Evolutionary conservation across 2,113 vertebrate species (phyloP).

Genomic region (Reinhardtius hippoglossoides): DNA sequence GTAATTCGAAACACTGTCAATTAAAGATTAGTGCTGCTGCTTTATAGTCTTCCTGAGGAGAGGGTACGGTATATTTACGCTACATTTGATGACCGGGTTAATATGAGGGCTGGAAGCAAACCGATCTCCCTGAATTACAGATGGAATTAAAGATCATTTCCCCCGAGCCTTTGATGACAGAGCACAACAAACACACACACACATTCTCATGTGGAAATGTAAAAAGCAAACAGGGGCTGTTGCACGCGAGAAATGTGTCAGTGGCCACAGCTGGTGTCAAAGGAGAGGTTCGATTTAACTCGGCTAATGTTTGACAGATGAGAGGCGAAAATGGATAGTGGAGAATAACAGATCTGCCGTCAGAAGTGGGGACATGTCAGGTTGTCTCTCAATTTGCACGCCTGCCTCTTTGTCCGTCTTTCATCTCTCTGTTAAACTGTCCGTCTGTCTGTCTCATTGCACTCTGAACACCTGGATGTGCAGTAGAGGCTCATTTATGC

Average conservation of each 20-base stretch:
- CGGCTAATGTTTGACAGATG: constrained; percentile 64
- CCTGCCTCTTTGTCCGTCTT: too few relatives aligned
- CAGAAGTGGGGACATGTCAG: neutral
- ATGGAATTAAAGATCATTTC: constrained; percentile 74
- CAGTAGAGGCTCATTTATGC: neutral
- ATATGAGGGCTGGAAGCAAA: constrained; percentile 67
- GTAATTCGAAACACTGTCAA: constrained; percentile 71
- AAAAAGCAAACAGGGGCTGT: constrained; percentile 58
- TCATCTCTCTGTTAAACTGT: neutral
- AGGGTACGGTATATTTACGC: constrained; percentile 63
- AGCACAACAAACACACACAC: constrained; percentile 40
- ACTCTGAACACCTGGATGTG: neutral
- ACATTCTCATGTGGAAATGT: constrained; percentile 46
- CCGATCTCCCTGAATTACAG: constrained; percentile 76
- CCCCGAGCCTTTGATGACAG: constrained; percentile 74
- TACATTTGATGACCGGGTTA: constrained; percentile 71
- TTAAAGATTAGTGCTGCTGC: constrained; percentile 67
- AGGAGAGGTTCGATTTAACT: constrained; percentile 42
- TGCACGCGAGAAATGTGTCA: constrained; percentile 69
- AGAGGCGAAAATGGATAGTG: constrained; percentile 28
- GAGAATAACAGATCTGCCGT: constrained; percentile 44
- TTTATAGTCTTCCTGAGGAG: constrained; percentile 69
- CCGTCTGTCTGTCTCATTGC: neutral
- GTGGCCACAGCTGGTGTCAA: constrained; percentile 58
- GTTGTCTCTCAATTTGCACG: neutral